Conservation (phyloP, 2,888 invertebrate species). For the Epirrhoe tristata region DNA sequence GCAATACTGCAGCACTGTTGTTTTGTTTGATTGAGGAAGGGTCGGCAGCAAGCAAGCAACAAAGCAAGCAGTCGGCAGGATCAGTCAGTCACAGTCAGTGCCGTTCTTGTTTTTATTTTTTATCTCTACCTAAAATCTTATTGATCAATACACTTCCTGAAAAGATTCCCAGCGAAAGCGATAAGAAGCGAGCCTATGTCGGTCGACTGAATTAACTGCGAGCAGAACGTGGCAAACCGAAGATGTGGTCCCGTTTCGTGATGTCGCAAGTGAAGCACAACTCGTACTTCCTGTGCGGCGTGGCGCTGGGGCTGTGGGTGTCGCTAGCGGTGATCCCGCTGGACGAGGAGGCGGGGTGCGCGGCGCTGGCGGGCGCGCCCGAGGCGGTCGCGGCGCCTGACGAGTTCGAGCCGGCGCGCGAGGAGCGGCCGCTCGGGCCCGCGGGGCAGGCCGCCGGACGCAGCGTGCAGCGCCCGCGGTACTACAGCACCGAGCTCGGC, state of each 20-base stretch:
- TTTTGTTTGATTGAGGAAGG: too few relatives aligned
- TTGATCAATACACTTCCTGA: background rate
- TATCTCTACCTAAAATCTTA: background rate
- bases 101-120: too few relatives aligned
- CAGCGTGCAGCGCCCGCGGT: constrained; percentile 92
- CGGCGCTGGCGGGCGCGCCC: constrained; percentile 42
- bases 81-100: too few relatives aligned
- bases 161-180: background rate
- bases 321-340: constrained; percentile 81
- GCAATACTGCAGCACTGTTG: too few relatives aligned
- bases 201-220: background rate
- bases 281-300: constrained; percentile 84
- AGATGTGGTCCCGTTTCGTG: constrained; percentile 74
- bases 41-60: too few relatives aligned
- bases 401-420: constrained; percentile 75
- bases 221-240: constrained; percentile 4
- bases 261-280: constrained; percentile 83
- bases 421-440: constrained; percentile 62
- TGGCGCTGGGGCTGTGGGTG: constrained; percentile 84
- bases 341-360: constrained; percentile 64
- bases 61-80: too few relatives aligned
- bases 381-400: constrained; percentile 50
- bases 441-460: constrained; percentile 57
- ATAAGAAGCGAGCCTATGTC: background rate
- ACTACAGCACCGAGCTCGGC: constrained; percentile 97